A percentile compares a stretch with the other conserved stretches of the same genome.
Evolutionary conservation across 2,797 vertebrate species (phyloP).

Genomic region (Trichosurus vulpecula): DNA sequence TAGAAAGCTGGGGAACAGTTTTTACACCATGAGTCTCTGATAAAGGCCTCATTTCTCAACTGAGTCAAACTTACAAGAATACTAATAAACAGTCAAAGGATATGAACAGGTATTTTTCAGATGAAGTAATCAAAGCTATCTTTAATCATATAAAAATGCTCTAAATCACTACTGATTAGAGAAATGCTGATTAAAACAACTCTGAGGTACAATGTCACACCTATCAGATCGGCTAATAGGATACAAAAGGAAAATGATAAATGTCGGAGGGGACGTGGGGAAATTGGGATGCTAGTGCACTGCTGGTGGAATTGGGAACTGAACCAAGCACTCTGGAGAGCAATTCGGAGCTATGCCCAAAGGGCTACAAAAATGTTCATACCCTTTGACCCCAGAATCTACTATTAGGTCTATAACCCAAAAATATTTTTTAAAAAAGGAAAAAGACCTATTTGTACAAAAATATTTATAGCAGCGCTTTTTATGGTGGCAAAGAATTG

Average conservation of each 20-base stretch:
- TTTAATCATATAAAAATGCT: neutral
- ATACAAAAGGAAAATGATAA: neutral
- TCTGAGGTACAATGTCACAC: neutral
- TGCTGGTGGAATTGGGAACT: neutral
- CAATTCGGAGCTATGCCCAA: neutral
- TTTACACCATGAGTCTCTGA: neutral
- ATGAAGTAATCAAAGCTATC: neutral
- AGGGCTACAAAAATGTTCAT: neutral
- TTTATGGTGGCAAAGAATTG: neutral
- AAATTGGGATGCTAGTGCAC: neutral
- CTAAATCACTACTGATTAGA: neutral
- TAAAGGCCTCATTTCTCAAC: neutral
- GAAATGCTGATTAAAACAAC: neutral
- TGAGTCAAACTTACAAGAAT: neutral
- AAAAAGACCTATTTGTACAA: neutral
- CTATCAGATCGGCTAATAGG: neutral
- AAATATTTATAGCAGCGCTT: neutral
- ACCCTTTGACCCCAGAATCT: neutral
- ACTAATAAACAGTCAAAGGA: neutral
- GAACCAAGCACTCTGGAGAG: neutral
- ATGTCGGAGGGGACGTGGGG: neutral
- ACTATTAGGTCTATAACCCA: neutral
- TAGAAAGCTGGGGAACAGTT: neutral
- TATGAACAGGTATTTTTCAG: neutral
- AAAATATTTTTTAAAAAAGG: neutral